These are phyloP conservation scores for Panzeria rudis DNA, from an alignment of 2,888 invertebrate species.

Conservation along the genomic window DNA sequence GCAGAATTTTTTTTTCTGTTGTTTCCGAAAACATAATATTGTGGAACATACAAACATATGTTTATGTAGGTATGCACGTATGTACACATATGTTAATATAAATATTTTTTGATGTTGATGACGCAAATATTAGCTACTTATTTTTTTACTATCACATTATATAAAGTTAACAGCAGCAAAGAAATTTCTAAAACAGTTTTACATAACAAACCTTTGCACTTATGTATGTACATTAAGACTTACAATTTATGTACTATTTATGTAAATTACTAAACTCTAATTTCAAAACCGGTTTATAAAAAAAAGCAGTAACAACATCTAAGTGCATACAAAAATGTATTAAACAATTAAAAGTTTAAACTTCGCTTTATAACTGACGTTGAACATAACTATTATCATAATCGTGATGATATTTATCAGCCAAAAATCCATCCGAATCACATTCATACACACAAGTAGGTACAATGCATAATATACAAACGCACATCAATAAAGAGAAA, in stretches of 20 bases:
- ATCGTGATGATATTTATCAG: slow-evolving; percentile 23
- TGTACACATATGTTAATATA: too few relatives aligned
- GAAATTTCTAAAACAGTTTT: not conserved
- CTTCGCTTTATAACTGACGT: slow-evolving; percentile 5
- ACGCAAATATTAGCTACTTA: too few relatives aligned
- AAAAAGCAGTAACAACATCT: not conserved
- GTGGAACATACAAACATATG: too few relatives aligned
- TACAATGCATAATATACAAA: not conserved
- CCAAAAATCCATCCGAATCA: slow-evolving; percentile 13
- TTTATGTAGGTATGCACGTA: too few relatives aligned
- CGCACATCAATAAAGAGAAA: slow-evolving; percentile 78
- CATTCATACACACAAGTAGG: not conserved
- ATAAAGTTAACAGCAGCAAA: not conserved
- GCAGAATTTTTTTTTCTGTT: too few relatives aligned
- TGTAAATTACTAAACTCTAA: not conserved
- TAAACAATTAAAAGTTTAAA: slow-evolving; percentile 2
- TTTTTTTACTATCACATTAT: too few relatives aligned
- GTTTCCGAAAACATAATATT: too few relatives aligned
- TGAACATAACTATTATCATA: not conserved
- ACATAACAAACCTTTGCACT: not conserved
- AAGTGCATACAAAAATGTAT: not conserved
- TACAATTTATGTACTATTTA: not conserved
- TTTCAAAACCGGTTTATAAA: not conserved
- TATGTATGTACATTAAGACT: not conserved
- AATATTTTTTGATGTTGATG: too few relatives aligned